These are phyloP conservation scores for Ephialtes manifestator DNA, from an alignment of 2,888 invertebrate species.

Conservation along the genomic window DNA sequence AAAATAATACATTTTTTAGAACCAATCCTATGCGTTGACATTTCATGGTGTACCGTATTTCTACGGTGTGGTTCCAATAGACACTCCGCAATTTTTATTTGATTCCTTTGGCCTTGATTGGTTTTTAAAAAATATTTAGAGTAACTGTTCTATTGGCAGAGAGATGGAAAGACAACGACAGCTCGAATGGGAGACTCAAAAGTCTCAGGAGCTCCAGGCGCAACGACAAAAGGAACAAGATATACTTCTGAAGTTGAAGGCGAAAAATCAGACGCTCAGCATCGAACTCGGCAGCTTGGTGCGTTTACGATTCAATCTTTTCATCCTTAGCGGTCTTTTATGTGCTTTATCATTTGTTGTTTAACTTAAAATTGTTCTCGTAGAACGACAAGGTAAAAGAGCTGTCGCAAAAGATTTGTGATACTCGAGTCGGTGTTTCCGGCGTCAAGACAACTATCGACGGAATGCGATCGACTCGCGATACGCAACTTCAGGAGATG, in stretches of 20 bases:
- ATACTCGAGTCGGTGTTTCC: conserved; percentile 95
- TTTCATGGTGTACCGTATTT: no score
- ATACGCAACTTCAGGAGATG: conserved; percentile 95
- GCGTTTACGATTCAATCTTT: conserved; percentile 67
- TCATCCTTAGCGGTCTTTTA: not conserved
- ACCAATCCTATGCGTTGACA: no score
- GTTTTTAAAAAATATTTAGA: not conserved
- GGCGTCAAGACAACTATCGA: conserved; percentile 98
- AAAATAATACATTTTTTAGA: no score
- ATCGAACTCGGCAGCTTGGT: conserved; percentile 90
- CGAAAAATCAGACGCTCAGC: conserved; percentile 93
- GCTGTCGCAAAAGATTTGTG: conserved; percentile 93
- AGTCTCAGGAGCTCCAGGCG: conserved; percentile 94
- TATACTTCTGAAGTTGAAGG: conserved; percentile 94
- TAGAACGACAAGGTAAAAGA: conserved; percentile 92
- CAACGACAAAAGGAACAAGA: conserved; percentile 95
- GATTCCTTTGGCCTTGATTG: not conserved
- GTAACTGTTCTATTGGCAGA: conserved; percentile 83
- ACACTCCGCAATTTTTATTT: not conserved
- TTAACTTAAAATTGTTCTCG: not conserved
- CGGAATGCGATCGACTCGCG: conserved; percentile 97
- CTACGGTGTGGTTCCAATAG: no score
- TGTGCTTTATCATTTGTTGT: conserved; percentile 61
- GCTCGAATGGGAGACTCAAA: conserved; percentile 98
- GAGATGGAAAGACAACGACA: conserved; percentile 98